A percentile compares a stretch with the other conserved stretches of the same genome.
Conservation (phyloP, 2,113 vertebrate species). For the Rhabdomys dilectus region DNA sequence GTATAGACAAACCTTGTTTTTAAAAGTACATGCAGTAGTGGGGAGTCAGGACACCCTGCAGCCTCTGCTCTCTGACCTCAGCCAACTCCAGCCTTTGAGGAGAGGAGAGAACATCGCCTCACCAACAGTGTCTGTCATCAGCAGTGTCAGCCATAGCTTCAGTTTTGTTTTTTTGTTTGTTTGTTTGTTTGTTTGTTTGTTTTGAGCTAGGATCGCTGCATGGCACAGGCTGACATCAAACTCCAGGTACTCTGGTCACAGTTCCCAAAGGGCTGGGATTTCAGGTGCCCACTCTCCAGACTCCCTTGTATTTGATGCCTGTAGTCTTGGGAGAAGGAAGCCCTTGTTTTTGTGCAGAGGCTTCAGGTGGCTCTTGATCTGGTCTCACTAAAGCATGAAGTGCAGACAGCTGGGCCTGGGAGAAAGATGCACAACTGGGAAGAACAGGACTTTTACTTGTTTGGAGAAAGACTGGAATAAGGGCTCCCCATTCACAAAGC, state of each 20-base stretch:
- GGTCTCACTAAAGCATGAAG: not conserved
- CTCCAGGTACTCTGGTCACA: no score
- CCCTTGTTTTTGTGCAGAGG: constrained; percentile 21
- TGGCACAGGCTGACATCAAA: not conserved
- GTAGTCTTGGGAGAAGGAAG: constrained; percentile 35
- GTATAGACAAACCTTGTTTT: not conserved
- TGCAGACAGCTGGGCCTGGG: not conserved
- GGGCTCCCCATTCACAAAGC: not conserved
- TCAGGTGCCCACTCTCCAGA: not conserved
- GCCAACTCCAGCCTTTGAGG: not conserved
- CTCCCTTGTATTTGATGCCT: not conserved
- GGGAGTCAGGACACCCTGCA: not conserved
- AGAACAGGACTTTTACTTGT: constrained; percentile 29
- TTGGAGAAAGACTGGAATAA: constrained; percentile 13
- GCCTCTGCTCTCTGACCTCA: not conserved
- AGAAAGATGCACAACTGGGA: not conserved
- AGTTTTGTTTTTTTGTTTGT: no score
- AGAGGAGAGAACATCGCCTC: not conserved
- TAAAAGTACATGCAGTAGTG: not conserved
- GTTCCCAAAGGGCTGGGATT: not conserved
- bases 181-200: no score
- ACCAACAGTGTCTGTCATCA: not conserved
- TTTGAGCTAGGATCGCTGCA: not conserved
- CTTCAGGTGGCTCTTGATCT: constrained; percentile 6
- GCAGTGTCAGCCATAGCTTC: not conserved